A percentile compares a stretch with the other conserved stretches of the same genome.
Evolutionary conservation across 1,140 invertebrate genomes (phyloP).

Genomic region (Drosophila tsacasi): DNA sequence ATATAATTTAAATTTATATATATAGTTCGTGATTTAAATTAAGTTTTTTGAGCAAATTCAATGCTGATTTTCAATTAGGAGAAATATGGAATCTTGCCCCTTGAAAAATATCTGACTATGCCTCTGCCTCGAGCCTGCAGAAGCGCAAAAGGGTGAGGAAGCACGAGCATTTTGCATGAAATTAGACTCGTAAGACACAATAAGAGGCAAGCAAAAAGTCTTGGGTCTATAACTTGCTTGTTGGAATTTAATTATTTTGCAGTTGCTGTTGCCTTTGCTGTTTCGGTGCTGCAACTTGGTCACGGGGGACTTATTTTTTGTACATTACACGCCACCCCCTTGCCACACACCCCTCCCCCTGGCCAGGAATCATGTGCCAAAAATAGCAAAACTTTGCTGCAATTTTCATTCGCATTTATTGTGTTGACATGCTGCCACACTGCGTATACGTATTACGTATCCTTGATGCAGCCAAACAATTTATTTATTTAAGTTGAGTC

Average conservation of each 20-base stretch:
- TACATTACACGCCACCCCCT: slow-evolving; percentile 59
- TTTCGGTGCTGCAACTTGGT: slow-evolving; percentile 55
- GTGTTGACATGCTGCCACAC: slow-evolving; percentile 64
- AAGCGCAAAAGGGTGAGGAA: neutral
- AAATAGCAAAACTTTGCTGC: slow-evolving; percentile 55
- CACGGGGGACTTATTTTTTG: slow-evolving; percentile 75
- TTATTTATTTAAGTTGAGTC: slow-evolving; percentile 61
- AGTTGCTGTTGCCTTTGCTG: slow-evolving; percentile 47
- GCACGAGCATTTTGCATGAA: slow-evolving; percentile 64
- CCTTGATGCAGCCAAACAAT: slow-evolving; percentile 61
- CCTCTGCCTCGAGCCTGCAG: neutral
- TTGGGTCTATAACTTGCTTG: slow-evolving; percentile 63
- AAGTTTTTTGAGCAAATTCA: neutral
- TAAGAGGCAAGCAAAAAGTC: slow-evolving; percentile 55
- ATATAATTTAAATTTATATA: neutral
- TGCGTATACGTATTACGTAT: slow-evolving; percentile 53
- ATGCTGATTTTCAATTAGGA: too few relatives aligned
- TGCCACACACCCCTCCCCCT: neutral
- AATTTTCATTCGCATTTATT: slow-evolving; percentile 69
- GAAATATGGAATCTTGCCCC: neutral
- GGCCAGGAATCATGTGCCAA: slow-evolving; percentile 56
- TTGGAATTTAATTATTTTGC: slow-evolving; percentile 81
- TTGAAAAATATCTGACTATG: neutral
- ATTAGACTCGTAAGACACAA: slow-evolving; percentile 69
- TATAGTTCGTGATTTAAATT: neutral